A percentile compares a stretch with the other conserved stretches of the same genome.
Conservation (phyloP, 2,888 invertebrate genomes). For the Nymphalis urticae region DNA sequence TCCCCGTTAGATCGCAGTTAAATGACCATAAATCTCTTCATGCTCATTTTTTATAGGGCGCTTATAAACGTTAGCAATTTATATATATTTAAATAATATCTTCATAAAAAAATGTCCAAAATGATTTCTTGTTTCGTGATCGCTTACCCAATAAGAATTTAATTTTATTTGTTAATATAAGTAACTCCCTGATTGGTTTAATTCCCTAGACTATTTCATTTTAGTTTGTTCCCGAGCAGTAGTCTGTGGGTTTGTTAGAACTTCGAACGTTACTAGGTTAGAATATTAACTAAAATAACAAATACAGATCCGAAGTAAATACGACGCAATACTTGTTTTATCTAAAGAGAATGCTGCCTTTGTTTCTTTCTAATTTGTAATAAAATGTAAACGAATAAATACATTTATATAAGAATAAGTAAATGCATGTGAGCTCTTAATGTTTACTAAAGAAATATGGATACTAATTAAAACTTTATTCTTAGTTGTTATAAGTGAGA, state of each 20-base stretch:
- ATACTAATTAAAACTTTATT: too few species aligned
- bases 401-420: not conserved
- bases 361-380: not conserved
- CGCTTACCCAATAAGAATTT: not conserved
- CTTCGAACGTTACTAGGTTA: conserved; percentile 3
- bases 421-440: not conserved
- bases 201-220: conserved; percentile 10
- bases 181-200: conserved; percentile 14
- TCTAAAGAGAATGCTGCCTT: not conserved
- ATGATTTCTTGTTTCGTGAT: not conserved
- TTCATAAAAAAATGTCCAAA: too few species aligned
- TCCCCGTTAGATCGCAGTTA: too few species aligned
- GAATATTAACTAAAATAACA: conserved; percentile 21
- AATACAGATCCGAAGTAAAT: conserved; percentile 12
- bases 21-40: too few species aligned
- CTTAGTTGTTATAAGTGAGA: too few species aligned
- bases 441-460: too few species aligned
- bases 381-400: not conserved
- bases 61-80: too few species aligned
- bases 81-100: too few species aligned
- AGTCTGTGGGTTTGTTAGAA: conserved; percentile 17
- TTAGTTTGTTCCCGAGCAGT: conserved; percentile 13
- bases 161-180: conserved; percentile 12
- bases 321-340: not conserved
- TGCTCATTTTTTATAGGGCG: too few species aligned